Percentiles rank a stretch among this genome's conserved stretches.
phyloP scores from a whole-genome alignment of 2,113 vertebrate genomes.

The Caranx ignobilis region DNA sequence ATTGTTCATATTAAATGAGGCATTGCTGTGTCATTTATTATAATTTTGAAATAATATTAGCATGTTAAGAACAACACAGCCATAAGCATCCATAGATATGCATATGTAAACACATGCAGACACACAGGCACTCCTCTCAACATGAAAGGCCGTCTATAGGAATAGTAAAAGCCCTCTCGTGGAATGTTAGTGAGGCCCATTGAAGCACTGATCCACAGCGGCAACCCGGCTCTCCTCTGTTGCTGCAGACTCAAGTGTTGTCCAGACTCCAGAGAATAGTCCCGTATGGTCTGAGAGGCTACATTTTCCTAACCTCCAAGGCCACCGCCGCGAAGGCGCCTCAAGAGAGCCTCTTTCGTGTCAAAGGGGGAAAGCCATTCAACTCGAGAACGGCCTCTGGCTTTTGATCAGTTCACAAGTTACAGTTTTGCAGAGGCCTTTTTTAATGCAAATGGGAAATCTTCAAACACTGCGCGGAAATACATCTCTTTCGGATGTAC shows the following conservation, averaged over 20 bases:
- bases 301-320: constrained; percentile 87
- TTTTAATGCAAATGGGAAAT: constrained; percentile 86
- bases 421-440: constrained; percentile 84
- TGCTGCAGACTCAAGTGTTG: constrained; percentile 79
- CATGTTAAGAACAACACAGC: constrained; percentile 37
- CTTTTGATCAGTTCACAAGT: constrained; percentile 90
- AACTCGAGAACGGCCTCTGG: constrained; percentile 77
- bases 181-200: constrained; percentile 78
- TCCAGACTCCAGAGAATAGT: constrained; percentile 78
- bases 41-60: constrained; percentile 46
- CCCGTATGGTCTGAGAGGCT: constrained; percentile 77
- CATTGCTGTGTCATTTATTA: constrained; percentile 7
- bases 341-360: constrained; percentile 85
- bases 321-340: constrained; percentile 82
- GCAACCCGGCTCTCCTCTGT: constrained; percentile 76
- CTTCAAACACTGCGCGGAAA: constrained; percentile 84
- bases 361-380: constrained; percentile 84
- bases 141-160: constrained; percentile 72
- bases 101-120: constrained; percentile 23
- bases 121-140: constrained; percentile 54
- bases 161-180: constrained; percentile 78
- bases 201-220: constrained; percentile 72
- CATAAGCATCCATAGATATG: constrained; percentile 21
- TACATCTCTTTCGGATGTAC: constrained; percentile 81
- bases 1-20: not conserved